Percentiles rank a stretch among this genome's conserved stretches.
Evolutionary conservation across 2,113 vertebrate genomes (phyloP).

Genomic region (Chlamydotis undulata): DNA sequence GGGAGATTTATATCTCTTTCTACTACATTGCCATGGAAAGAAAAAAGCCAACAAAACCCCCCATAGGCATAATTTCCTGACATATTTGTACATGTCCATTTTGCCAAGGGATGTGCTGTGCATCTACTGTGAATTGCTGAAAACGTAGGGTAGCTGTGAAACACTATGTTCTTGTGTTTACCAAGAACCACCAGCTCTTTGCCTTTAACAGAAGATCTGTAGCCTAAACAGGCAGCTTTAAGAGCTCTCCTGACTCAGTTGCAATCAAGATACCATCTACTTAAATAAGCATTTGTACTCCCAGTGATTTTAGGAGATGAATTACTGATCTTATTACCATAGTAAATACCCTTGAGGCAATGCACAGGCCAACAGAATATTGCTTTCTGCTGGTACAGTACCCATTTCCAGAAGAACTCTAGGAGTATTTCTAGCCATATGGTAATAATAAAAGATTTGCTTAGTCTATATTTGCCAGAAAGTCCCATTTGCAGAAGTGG

Average conservation of each 20-base stretch:
- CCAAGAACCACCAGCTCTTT: neutral
- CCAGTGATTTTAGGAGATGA: constrained; percentile 67
- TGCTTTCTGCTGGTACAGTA: constrained; percentile 65
- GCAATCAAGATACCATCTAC: constrained; percentile 70
- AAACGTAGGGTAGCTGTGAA: constrained; percentile 20
- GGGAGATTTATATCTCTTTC: neutral
- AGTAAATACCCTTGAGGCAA: constrained; percentile 63
- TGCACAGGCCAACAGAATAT: constrained; percentile 59
- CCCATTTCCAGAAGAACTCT: constrained; percentile 58
- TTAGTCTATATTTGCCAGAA: constrained; percentile 49
- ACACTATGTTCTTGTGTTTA: neutral
- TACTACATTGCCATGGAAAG: neutral
- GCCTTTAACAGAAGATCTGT: constrained; percentile 47
- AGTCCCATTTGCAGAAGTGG: constrained; percentile 54
- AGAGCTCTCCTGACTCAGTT: constrained; percentile 57
- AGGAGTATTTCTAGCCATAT: constrained; percentile 57
- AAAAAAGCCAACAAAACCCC: neutral
- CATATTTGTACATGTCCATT: neutral
- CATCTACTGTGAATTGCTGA: neutral
- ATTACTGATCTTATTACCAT: constrained; percentile 70
- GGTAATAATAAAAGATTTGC: constrained; percentile 61
- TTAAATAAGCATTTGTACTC: constrained; percentile 69
- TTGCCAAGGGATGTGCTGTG: neutral
- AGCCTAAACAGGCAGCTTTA: constrained; percentile 53
- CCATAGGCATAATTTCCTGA: neutral